Percentiles rank a stretch among this genome's conserved stretches.
phyloP scores from a whole-genome alignment of 1,140 invertebrate species.

The Drosophila varians region DNA sequence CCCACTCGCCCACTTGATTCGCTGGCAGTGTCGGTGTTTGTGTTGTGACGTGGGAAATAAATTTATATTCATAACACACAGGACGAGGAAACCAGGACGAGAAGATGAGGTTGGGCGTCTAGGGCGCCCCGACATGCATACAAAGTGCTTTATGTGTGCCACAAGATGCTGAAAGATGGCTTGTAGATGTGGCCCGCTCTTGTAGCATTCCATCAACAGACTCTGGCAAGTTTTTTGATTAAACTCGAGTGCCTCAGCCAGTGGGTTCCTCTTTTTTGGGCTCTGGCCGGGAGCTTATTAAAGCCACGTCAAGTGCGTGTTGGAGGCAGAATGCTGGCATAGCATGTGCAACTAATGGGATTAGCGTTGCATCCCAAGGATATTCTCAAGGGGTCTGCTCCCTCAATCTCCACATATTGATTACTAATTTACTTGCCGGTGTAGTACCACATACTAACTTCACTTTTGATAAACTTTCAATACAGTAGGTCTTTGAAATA shows the following conservation, averaged over 20 bases:
- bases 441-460: slow-evolving; percentile 29
- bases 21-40: slow-evolving; percentile 40
- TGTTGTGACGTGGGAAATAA: slow-evolving; percentile 78
- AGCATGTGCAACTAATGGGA: slow-evolving; percentile 64
- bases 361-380: slow-evolving; percentile 37
- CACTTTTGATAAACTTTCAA: not conserved
- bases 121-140: slow-evolving; percentile 60
- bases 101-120: slow-evolving; percentile 4
- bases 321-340: slow-evolving; percentile 24
- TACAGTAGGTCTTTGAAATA: no score
- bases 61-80: slow-evolving; percentile 81
- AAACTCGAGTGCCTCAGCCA: slow-evolving; percentile 51
- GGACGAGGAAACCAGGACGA: slow-evolving; percentile 32
- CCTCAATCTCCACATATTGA: slow-evolving; percentile 57
- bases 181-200: slow-evolving; percentile 34
- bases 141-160: slow-evolving; percentile 75
- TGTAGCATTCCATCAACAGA: slow-evolving; percentile 61
- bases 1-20: slow-evolving; percentile 41
- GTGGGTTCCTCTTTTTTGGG: slow-evolving; percentile 41
- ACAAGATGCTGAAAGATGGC: slow-evolving; percentile 61
- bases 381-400: not conserved
- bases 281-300: slow-evolving; percentile 44
- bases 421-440: slow-evolving; percentile 67
- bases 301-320: slow-evolving; percentile 50
- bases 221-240: slow-evolving; percentile 73